Base-by-base conservation (phyloP, 2,797 vertebrate genomes). In the Odontamblyopus lacepedii region DNA sequence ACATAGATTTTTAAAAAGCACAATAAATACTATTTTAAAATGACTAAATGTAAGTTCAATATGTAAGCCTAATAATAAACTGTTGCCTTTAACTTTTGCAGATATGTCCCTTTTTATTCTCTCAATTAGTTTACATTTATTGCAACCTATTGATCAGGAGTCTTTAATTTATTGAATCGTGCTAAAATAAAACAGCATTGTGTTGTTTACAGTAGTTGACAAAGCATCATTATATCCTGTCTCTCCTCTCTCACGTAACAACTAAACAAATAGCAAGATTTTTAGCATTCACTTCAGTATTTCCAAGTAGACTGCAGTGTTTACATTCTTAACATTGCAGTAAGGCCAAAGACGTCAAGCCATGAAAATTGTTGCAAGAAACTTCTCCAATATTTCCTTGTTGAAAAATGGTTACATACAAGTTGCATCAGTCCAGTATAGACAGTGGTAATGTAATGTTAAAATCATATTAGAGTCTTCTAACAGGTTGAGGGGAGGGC, bases 161-260 rank as follows among this genome's bases (percentile, higher is more conserved):
- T 69, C 5, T 56, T 56, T 23, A 26, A 57, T 57, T 11, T 57
- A 12, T 26, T 57, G 23, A 57, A 57, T 26, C 23, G 26, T 26
- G 23, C 3, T 11, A 57, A 57, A 57, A 32, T 18, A 13, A 35
- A 63, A 23, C 8, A 12, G n/a, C 19, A 41, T 48, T 48, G 44
- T 15, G 44, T 48, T 15, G 44, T 48, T 48, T 48, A 79, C 57
- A 4, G 67, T 67, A 79, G 78, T 73, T 83, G 82, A 85, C 78
- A 85, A 63, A 79, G 83, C 77, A 76, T 86, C 83, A 79, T 78
- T 72, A 23, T 29, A 65, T 78, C 71, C 19, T 7, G 59, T 79
- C 80, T 78, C 71, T 67, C 70, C 69, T 13, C 77, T 79, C 64
- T 60, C 67, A 15, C 44, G 4, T 4, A 13, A 48, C 44, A 63